These are phyloP conservation scores for Argyrosomus regius DNA, from an alignment of 2,797 vertebrate species.

Conservation along the genomic window DNA sequence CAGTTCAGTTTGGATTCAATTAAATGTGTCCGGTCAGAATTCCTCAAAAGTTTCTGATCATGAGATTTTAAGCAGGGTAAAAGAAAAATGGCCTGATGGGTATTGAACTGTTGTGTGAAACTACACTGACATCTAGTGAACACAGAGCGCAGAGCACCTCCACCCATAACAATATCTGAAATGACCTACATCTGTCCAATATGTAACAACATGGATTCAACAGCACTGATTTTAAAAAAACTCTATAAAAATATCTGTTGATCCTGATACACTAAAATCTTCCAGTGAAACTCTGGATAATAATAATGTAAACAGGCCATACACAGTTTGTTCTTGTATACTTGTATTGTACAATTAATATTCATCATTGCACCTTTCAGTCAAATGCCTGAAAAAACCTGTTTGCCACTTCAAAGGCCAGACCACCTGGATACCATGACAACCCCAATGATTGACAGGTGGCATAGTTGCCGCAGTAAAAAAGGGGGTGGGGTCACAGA, in stretches of 20 bases:
- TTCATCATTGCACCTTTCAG: not conserved
- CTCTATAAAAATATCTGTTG: not conserved
- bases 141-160: not conserved
- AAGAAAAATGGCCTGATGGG: not conserved
- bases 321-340: not conserved
- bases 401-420: slow-evolving; percentile 23
- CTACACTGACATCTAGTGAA: slow-evolving; percentile 42
- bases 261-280: not conserved
- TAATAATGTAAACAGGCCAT: not conserved
- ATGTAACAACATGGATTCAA: not conserved
- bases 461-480: slow-evolving; percentile 16
- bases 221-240: not conserved
- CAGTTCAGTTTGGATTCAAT: not conserved
- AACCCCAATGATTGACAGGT: slow-evolving; percentile 40
- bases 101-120: not conserved
- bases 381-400: not conserved
- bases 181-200: not conserved
- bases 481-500: not conserved
- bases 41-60: not conserved
- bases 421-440: slow-evolving; percentile 31
- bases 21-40: no score
- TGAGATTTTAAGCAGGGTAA: not conserved
- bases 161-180: not conserved
- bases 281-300: not conserved
- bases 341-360: not conserved